Evolutionary conservation across 2,113 vertebrate species (phyloP), one percentile per base, ranked within the genome.

Genomic region (Okapia johnstoni): DNA sequence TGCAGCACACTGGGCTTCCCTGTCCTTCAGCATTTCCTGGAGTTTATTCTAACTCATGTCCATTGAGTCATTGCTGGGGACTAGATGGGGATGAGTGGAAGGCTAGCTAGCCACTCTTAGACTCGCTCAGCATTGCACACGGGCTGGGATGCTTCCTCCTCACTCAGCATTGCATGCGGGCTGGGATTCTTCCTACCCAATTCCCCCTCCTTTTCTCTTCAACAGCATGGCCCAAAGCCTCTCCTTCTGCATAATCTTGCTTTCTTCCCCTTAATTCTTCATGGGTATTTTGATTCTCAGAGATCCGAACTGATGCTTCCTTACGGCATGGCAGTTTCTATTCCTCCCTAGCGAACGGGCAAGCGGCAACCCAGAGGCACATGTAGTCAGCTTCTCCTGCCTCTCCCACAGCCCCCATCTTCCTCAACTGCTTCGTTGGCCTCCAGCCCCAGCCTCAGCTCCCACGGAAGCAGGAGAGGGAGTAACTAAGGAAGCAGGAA

Each of bases 101-200:
- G 21, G 6, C 60, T 23, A 61, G 52, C 33, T 11, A 60, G 50
- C 43, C 83, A 52, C 15, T 5, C 33, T 60, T 60, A 81, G 92
- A 70, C 21, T 58, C 2, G 4, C 73, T 87, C 52, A 25, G 3
- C 83, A 9, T 30, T 14, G 5, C 2, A 5, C n/a, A 0, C 0
- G 0, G 5, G 40, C 66, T 66, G 16, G 43, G 81, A 52, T 3
- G 46, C 40, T 80, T 86, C 21, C 66, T 57, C 16, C 80, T 19
- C 10, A 26, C 73, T 91, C 52, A 25, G 3, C 83, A 9, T 30
- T 14, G 5, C 2, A 5, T 28, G 0, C 0, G 0, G 5, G 40
- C 66, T 66, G 16, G 43, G 81, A 52, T 3, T 54, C 40, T 80
- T 86, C 21, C 66, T 57, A 21, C 80, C 19, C 10, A 26, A 7